phyloP scores from a whole-genome alignment of 2,888 invertebrate species.

The Ischnura elegans region DNA sequence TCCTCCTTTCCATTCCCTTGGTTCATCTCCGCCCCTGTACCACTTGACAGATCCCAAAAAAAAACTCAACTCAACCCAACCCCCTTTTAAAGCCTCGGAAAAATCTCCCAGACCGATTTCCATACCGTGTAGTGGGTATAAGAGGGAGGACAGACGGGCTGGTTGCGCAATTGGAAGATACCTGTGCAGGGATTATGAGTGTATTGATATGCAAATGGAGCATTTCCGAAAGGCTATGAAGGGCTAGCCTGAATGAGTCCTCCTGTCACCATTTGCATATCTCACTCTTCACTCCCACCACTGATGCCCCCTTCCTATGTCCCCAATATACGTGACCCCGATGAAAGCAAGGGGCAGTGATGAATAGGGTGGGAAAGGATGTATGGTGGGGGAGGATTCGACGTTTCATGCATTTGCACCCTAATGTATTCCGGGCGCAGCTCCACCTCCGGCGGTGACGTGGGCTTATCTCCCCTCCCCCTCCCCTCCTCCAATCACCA shows the following conservation, averaged over 20 bases:
- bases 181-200: conserved; percentile 61
- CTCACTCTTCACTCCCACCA: conserved; percentile 48
- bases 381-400: conserved; percentile 30
- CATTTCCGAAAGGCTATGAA: conserved; percentile 64
- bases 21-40: background rate
- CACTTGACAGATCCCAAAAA: background rate
- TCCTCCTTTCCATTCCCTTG: too few relatives aligned
- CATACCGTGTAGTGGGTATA: conserved; percentile 6
- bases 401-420: conserved; percentile 65
- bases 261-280: conserved; percentile 67
- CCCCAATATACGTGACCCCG: conserved; percentile 57
- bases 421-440: conserved; percentile 66
- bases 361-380: background rate
- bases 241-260: conserved; percentile 53
- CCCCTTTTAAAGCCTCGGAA: background rate
- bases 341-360: background rate
- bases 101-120: background rate
- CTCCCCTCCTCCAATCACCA: background rate
- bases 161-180: conserved; percentile 51
- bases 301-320: background rate
- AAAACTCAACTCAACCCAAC: background rate
- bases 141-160: background rate
- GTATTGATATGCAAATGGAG: conserved; percentile 65
- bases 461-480: conserved; percentile 41
- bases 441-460: conserved; percentile 55